Conservation (phyloP, 2,797 vertebrate genomes). For the Gobio occitaniae region DNA sequence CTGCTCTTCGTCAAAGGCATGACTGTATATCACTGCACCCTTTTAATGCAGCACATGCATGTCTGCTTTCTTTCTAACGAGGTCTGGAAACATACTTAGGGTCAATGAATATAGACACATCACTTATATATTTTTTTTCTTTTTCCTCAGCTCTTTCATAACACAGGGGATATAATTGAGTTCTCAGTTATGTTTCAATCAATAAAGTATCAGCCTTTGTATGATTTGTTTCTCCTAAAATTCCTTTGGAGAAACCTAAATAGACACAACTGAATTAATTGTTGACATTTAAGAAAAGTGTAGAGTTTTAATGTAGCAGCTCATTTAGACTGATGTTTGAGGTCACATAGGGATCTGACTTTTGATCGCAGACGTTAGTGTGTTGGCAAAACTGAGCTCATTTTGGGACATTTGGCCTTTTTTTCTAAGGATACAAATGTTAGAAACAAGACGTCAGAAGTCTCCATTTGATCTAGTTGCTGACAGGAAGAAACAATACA, state of each 20-base stretch:
- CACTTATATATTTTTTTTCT: too few relatives aligned
- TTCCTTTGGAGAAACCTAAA: background rate
- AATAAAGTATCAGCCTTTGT: background rate
- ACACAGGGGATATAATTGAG: background rate
- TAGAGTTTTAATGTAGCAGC: background rate
- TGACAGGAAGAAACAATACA: background rate
- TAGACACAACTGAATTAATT: background rate
- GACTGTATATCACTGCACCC: constrained; percentile 57
- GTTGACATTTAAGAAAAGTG: too few relatives aligned
- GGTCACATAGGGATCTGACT: background rate
- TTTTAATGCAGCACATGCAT: constrained; percentile 1
- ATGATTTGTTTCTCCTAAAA: background rate
- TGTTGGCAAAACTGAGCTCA: background rate
- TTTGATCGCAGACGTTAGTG: background rate
- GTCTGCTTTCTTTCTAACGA: background rate
- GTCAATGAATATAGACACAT: background rate
- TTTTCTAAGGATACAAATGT: background rate
- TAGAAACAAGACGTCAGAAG: background rate
- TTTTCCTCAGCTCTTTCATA: background rate
- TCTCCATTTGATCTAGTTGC: background rate
- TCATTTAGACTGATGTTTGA: background rate
- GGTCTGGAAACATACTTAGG: background rate
- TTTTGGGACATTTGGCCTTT: background rate
- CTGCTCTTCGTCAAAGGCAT: constrained; percentile 74
- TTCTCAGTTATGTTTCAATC: background rate